Evolutionary conservation across 2,113 vertebrate genomes (phyloP).

Genomic region (Alexandromys fortis): DNA sequence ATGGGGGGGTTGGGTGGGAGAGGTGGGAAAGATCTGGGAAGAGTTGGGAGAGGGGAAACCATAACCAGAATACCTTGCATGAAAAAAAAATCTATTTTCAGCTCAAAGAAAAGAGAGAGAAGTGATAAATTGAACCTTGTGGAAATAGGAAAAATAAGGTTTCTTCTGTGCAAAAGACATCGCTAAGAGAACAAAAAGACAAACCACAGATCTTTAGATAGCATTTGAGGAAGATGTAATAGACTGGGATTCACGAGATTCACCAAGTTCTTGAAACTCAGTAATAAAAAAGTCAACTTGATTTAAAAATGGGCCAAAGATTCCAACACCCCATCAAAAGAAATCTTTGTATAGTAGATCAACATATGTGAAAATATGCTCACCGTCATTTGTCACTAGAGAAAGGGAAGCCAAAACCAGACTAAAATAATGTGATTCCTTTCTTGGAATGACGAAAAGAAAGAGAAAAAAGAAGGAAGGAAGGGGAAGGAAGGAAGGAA

Average conservation of each 20-base stretch:
- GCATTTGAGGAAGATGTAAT: neutral
- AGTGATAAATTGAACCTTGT: neutral
- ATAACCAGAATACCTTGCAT: neutral
- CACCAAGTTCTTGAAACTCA: neutral
- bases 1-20: neutral
- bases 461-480: neutral
- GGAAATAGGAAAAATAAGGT: neutral
- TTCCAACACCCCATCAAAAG: neutral
- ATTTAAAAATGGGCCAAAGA: neutral
- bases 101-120: neutral
- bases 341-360: neutral
- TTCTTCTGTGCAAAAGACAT: neutral
- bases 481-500: too few species aligned
- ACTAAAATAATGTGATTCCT: neutral
- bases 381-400: neutral
- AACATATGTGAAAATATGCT: neutral
- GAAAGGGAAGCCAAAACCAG: neutral
- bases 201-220: neutral
- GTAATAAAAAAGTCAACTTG: neutral
- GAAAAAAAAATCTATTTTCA: neutral
- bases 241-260: neutral
- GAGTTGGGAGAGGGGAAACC: neutral
- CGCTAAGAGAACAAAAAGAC: neutral
- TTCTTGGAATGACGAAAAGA: too few species aligned
- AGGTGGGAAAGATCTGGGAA: neutral